A percentile compares a stretch with the other conserved stretches of the same genome.
Evolutionary conservation across 2,888 invertebrate species (phyloP).

Genomic region (Meandrusa payeni): DNA sequence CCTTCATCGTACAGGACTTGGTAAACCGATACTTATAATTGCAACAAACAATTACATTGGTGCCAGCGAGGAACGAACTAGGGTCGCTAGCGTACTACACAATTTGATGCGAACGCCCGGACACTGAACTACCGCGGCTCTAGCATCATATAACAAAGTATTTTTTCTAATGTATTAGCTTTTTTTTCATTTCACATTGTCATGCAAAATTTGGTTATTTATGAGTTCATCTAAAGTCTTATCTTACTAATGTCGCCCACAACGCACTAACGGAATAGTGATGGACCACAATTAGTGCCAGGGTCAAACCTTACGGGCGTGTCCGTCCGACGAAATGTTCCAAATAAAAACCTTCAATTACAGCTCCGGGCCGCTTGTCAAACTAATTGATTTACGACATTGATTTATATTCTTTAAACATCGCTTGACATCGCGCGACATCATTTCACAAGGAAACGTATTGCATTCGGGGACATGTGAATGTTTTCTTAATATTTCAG

Average conservation of each 20-base stretch:
- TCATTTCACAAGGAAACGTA: conserved; percentile 20
- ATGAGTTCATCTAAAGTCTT: conserved; percentile 11
- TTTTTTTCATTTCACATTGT: too few species aligned
- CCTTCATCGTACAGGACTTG: too few species aligned
- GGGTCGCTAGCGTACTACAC: too few species aligned
- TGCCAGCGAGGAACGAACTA: too few species aligned
- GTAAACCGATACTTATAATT: too few species aligned
- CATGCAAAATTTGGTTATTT: conserved; percentile 7
- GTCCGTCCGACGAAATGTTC: conserved; percentile 10
- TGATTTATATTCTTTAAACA: conserved; percentile 30
- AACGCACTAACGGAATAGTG: conserved; percentile 12
- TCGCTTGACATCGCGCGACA: conserved; percentile 15
- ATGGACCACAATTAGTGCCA: conserved; percentile 21
- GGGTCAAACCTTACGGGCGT: conserved; percentile 16
- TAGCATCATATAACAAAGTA: too few species aligned
- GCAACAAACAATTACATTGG: too few species aligned
- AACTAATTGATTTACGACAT: conserved; percentile 41
- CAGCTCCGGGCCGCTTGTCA: conserved; percentile 30
- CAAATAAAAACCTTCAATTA: conserved; percentile 32
- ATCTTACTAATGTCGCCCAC: conserved; percentile 16
- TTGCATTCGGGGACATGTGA: too few species aligned
- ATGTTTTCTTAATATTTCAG: too few species aligned
- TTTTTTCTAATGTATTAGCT: too few species aligned
- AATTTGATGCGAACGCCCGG: too few species aligned
- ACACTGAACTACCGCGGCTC: too few species aligned